These are phyloP conservation scores for Rhinichthys klamathensis DNA, from an alignment of 2,113 vertebrate genomes.

Conservation along the genomic window DNA sequence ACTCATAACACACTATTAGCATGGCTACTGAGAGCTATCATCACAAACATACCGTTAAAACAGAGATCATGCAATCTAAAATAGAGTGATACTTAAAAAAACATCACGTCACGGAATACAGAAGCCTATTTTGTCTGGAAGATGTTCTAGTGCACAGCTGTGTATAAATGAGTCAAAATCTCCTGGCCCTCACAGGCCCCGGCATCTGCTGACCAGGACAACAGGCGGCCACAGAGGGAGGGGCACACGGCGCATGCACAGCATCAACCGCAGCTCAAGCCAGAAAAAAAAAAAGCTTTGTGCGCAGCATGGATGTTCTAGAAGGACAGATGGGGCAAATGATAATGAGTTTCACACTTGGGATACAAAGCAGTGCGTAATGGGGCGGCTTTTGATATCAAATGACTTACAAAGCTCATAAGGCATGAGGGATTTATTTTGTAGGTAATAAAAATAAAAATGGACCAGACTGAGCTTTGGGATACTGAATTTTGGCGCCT, in stretches of 20 bases:
- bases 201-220: slow-evolving; percentile 44
- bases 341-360: slow-evolving; percentile 21
- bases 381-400: not conserved
- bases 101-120: slow-evolving; percentile 35
- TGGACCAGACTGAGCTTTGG: slow-evolving; percentile 4
- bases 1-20: not conserved
- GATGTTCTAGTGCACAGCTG: slow-evolving; percentile 36
- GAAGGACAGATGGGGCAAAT: slow-evolving; percentile 31
- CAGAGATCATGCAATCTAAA: not conserved
- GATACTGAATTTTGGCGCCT: not conserved
- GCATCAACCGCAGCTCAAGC: slow-evolving; percentile 17
- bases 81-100: not conserved
- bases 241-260: slow-evolving; percentile 30
- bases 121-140: slow-evolving; percentile 28
- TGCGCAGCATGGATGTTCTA: slow-evolving; percentile 36
- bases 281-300: slow-evolving; percentile 43
- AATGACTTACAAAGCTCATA: slow-evolving; percentile 23
- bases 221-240: slow-evolving; percentile 31
- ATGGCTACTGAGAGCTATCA: not conserved
- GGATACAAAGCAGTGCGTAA: slow-evolving; percentile 14
- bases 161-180: slow-evolving; percentile 53
- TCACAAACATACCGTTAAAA: not conserved
- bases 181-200: slow-evolving; percentile 40
- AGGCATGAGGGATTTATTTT: slow-evolving; percentile 10
- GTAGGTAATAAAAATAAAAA: slow-evolving; percentile 19